Conservation (phyloP, 2,797 vertebrate species). For the Myoxocephalus aenaeus region DNA sequence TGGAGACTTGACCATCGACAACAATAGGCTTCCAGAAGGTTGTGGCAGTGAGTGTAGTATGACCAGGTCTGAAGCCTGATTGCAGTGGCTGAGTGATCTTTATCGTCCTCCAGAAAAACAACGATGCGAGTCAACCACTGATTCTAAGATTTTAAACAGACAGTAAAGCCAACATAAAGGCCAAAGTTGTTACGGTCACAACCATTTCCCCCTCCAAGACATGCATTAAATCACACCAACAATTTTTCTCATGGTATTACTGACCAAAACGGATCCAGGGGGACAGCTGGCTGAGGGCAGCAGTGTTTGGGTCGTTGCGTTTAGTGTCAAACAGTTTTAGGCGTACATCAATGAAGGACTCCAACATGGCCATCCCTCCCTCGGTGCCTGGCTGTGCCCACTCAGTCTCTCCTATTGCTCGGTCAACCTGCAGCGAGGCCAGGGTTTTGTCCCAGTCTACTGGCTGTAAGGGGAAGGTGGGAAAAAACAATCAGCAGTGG, state of each 20-base stretch:
- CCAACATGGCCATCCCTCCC: slow-evolving; percentile 83
- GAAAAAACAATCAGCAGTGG: slow-evolving; percentile 21
- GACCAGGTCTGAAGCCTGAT: background rate
- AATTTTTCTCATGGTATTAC: slow-evolving; percentile 40
- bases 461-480: slow-evolving; percentile 70
- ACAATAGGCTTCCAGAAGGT: background rate
- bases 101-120: background rate
- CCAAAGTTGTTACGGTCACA: background rate
- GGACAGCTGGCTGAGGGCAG: slow-evolving; percentile 90
- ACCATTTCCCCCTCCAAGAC: background rate
- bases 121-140: background rate
- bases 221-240: background rate
- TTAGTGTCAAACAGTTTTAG: slow-evolving; percentile 83
- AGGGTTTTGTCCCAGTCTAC: slow-evolving; percentile 86
- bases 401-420: slow-evolving; percentile 80
- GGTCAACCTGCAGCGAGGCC: slow-evolving; percentile 86
- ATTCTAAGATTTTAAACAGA: background rate
- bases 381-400: slow-evolving; percentile 87
- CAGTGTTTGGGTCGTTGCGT: slow-evolving; percentile 88
- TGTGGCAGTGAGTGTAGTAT: background rate
- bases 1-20: background rate
- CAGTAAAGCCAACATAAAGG: background rate
- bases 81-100: background rate
- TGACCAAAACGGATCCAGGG: slow-evolving; percentile 93
- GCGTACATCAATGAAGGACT: slow-evolving; percentile 86